Conservation (phyloP, 2,888 invertebrate species). For the Troides helena region DNA sequence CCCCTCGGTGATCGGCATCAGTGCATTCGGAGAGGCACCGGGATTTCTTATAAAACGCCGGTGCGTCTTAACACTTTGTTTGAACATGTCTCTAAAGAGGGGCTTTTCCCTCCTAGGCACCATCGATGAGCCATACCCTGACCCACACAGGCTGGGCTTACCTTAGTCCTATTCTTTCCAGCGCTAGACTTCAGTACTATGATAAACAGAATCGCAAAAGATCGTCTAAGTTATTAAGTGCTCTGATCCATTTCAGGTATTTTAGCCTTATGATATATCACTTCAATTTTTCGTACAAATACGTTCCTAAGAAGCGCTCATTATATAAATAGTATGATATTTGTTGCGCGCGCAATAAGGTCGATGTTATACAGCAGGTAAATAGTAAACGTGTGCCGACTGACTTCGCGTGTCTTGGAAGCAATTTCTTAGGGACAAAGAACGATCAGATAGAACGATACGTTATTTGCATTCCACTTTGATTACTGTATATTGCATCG, state of each 20-base stretch:
- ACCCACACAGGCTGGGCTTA: too few species aligned
- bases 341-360: neutral
- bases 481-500: slow-evolving; percentile 18
- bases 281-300: neutral
- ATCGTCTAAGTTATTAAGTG: neutral
- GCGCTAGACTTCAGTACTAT: too few species aligned
- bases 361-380: neutral
- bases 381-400: neutral
- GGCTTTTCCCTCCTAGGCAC: too few species aligned
- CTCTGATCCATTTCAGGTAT: neutral
- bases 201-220: neutral
- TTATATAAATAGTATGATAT: neutral
- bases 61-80: too few species aligned
- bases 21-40: too few species aligned
- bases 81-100: too few species aligned
- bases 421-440: slow-evolving; percentile 22
- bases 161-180: too few species aligned
- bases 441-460: slow-evolving; percentile 1
- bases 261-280: neutral
- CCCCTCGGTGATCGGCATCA: too few species aligned
- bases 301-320: neutral
- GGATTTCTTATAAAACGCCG: too few species aligned
- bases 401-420: slow-evolving; percentile 13
- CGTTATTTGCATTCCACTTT: slow-evolving; percentile 19
- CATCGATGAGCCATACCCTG: too few species aligned